Conservation (phyloP, 2,888 invertebrate species). For the Agrenia bidenticulata region DNA sequence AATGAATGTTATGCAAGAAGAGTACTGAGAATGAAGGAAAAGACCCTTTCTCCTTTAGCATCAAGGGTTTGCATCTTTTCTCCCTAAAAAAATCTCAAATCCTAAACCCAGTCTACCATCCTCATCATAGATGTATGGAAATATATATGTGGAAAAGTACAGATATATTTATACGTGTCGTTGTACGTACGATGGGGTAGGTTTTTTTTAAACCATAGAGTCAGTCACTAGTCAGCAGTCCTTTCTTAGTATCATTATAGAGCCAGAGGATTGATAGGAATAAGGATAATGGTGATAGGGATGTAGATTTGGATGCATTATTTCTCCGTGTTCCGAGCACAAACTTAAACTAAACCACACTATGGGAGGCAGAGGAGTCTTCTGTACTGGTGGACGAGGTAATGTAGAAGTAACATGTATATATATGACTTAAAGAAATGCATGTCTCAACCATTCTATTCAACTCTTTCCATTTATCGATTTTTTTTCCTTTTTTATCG, state of each 20-base stretch:
- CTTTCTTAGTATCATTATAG: constrained; percentile 10
- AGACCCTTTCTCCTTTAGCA: constrained; percentile 1
- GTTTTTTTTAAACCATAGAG: too few species aligned
- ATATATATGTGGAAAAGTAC: too few species aligned
- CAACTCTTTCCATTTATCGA: constrained; percentile 46
- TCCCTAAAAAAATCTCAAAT: constrained; percentile 21
- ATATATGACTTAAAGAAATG: constrained; percentile 38
- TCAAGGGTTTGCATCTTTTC: constrained; percentile 23
- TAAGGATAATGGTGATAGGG: constrained; percentile 42
- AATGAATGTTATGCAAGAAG: constrained; percentile 18
- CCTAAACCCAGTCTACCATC: too few species aligned
- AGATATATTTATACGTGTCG: too few species aligned
- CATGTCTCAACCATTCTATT: constrained; percentile 39
- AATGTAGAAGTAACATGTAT: not conserved
- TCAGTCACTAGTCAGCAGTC: too few species aligned
- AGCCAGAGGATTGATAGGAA: constrained; percentile 34
- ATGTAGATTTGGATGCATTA: constrained; percentile 46
- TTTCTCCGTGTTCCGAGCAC: constrained; percentile 4
- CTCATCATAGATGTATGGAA: too few species aligned
- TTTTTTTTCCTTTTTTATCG: constrained; percentile 37
- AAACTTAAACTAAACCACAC: not conserved
- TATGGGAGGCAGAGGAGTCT: not conserved
- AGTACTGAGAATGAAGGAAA: constrained; percentile 14
- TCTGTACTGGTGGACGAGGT: not conserved
- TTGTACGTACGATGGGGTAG: too few species aligned